Evolutionary conservation across 2,888 invertebrate species (phyloP).

Genomic region (Ennomos quercinarius): DNA sequence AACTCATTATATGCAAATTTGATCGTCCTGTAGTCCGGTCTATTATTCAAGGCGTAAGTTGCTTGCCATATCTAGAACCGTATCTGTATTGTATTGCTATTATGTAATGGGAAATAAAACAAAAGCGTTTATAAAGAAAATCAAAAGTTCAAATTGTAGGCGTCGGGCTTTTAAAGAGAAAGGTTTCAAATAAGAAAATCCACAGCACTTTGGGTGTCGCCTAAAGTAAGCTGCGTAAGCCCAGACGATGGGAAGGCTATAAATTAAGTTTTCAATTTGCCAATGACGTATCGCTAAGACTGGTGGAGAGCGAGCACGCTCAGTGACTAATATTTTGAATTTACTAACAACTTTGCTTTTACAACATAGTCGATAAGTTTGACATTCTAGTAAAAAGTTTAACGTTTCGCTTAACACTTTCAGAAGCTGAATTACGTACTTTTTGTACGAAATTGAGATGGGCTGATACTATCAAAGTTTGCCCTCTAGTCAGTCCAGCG

Average conservation of each 20-base stretch:
- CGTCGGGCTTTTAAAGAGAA: conserved; percentile 27
- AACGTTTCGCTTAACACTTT: neutral
- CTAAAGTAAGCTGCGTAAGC: conserved; percentile 66
- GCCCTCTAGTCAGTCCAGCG: too few species aligned
- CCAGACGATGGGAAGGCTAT: conserved; percentile 64
- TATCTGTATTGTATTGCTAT: conserved; percentile 9
- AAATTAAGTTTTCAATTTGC: conserved; percentile 77
- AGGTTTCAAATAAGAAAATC: conserved; percentile 58
- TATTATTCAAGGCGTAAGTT: conserved; percentile 29
- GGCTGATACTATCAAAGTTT: too few species aligned
- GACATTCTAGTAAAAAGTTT: neutral
- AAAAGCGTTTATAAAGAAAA: conserved; percentile 13
- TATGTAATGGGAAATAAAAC: conserved; percentile 14
- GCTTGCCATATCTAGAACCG: conserved; percentile 20
- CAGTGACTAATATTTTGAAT: conserved; percentile 47
- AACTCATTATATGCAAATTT: conserved; percentile 39
- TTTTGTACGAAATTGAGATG: too few species aligned
- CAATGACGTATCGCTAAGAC: conserved; percentile 72
- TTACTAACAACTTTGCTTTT: conserved; percentile 41
- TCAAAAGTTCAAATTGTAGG: conserved; percentile 26
- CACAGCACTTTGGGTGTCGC: conserved; percentile 59
- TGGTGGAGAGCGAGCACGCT: conserved; percentile 43
- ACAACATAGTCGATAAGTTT: conserved; percentile 31
- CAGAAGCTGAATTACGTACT: neutral
- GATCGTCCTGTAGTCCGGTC: conserved; percentile 25